Evolutionary conservation across 2,888 invertebrate genomes (phyloP), one percentile per base, ranked within the genome.

Genomic region (Thecocarcelia acutangulata): DNA sequence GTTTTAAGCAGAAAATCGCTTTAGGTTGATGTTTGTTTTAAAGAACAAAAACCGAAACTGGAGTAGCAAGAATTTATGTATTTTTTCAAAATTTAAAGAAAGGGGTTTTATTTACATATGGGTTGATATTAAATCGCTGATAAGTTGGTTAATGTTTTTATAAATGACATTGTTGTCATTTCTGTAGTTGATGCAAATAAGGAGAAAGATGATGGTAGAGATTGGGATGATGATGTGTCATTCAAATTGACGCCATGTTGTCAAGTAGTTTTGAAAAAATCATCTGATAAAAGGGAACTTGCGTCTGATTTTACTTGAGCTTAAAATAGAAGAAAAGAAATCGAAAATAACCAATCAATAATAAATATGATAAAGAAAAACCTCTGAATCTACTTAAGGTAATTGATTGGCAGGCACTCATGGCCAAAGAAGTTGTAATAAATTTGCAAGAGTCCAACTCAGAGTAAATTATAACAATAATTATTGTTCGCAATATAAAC

Each of bases 231-330:
- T 69, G 79, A 68, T 83, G 82, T 87, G 87, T 87, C 88, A 89
- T 85, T 89, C 87, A 88, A 85, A 86, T 87, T 84, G 83, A 79
- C 85, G 83, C 82, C 83, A 83, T 83, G 75, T 75, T 80, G 81
- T 83, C 75, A 75, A 81, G 78, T 78, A 73, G 69, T 52, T n/a
- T 61, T 64, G 33, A 52, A 11, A n/a, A 61, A 40, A 13, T 19
- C 44, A 37, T 66, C 33, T 19, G 1, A 1, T 0, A 13, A 8
- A 28, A 8, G 33, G 6, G 9, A 9, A 33, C 28, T 28, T 28
- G 28, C 6, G 3, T 28, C 28, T 4, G 28, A 28, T 28, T 28
- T 28, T 6, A 28, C 3, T 28, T 3, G 3, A 28, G 28, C 28
- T 28, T 28, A 3, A 28, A 28, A 28, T 28, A 28, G 6, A 6